Conservation (phyloP, 2,888 invertebrate species). For the Cylloceria caligata region DNA sequence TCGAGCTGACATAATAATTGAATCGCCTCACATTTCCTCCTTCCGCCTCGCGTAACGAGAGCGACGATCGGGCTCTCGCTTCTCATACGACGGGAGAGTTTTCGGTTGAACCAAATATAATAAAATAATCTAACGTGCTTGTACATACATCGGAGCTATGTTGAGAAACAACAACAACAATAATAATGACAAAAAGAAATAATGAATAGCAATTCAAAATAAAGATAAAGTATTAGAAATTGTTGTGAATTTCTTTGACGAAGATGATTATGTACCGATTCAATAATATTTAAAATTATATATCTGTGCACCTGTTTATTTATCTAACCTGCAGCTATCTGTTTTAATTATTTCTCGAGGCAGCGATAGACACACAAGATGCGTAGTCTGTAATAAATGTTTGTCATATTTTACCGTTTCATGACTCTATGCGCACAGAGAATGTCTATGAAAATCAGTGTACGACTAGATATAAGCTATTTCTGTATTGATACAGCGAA, state of each 20-base stretch:
- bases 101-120: constrained; percentile 15
- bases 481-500: constrained; percentile 2
- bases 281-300: too few species aligned
- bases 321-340: not conserved
- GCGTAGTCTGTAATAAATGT: not conserved
- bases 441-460: not conserved
- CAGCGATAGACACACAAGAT: not conserved
- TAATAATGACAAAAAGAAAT: too few species aligned
- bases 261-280: too few species aligned
- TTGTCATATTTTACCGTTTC: not conserved
- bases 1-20: constrained; percentile 33
- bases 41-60: constrained; percentile 20
- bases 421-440: constrained; percentile 1
- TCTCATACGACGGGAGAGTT: not conserved
- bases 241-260: too few species aligned
- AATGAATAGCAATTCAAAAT: too few species aligned
- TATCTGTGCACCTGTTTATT: not conserved
- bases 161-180: too few species aligned
- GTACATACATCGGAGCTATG: not conserved
- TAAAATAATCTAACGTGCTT: constrained; percentile 11
- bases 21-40: constrained; percentile 33
- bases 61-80: not conserved
- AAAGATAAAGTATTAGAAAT: too few species aligned
- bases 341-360: constrained; percentile 22
- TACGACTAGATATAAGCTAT: not conserved